Evolutionary conservation across 2,888 invertebrate species (phyloP).

Genomic region (Plebejus melissa): DNA sequence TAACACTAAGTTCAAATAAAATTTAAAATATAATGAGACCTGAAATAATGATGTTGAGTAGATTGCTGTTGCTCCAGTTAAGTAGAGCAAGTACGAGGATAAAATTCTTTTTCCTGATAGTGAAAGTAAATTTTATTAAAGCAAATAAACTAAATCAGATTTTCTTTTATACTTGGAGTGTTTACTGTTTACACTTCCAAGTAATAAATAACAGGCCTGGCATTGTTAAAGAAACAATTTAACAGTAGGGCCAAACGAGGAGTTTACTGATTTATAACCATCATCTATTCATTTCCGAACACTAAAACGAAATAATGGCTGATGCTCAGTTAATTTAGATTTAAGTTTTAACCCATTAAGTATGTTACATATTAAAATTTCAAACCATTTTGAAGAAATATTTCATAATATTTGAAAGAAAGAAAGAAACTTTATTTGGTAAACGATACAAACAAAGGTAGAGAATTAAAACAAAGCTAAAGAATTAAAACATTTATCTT

Average conservation of each 20-base stretch:
- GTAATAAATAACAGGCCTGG: constrained; percentile 19
- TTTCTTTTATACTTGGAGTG: neutral
- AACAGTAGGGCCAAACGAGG: constrained; percentile 18
- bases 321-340: constrained; percentile 9
- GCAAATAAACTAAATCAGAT: neutral
- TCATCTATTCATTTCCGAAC: neutral
- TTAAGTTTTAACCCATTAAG: neutral
- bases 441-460: no score
- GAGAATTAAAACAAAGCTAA: no score
- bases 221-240: constrained; percentile 20
- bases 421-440: no score
- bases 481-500: neutral
- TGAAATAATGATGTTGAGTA: no score
- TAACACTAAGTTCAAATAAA: no score
- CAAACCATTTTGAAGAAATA: neutral
- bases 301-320: neutral
- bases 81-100: neutral
- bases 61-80: neutral
- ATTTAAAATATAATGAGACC: no score
- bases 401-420: neutral
- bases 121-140: neutral
- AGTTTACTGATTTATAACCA: constrained; percentile 6
- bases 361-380: neutral
- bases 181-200: constrained; percentile 9
- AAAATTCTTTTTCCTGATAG: neutral